Evolutionary conservation across 2,888 invertebrate species (phyloP).

Genomic region (Rhodophaea formosa): DNA sequence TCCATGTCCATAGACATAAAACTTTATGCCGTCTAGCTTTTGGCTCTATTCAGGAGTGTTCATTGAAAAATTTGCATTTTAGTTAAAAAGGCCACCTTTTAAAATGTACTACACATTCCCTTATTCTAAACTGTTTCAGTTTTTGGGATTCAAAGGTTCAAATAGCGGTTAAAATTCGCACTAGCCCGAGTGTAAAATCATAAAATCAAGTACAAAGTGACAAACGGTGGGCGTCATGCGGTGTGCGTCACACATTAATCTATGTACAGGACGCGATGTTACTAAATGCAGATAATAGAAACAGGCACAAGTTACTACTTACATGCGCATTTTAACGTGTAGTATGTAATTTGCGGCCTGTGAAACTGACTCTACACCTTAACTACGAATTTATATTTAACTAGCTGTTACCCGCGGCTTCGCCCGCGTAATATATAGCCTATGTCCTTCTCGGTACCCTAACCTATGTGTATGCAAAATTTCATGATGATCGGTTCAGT

Average conservation of each 20-base stretch:
- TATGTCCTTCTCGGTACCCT: too few species aligned
- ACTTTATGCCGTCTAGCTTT: not conserved
- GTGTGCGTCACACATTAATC: slow-evolving; percentile 25
- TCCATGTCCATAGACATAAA: not conserved
- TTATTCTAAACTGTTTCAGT: not conserved
- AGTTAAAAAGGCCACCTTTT: not conserved
- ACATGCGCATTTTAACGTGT: too few species aligned
- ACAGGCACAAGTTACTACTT: too few species aligned
- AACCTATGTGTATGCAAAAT: too few species aligned
- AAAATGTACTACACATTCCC: not conserved
- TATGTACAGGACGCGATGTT: slow-evolving; percentile 18
- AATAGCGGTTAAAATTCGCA: slow-evolving; percentile 14
- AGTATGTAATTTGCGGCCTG: too few species aligned
- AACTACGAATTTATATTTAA: too few species aligned
- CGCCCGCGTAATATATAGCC: too few species aligned
- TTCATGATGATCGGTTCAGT: too few species aligned
- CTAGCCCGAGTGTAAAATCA: slow-evolving; percentile 26
- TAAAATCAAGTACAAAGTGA: slow-evolving; percentile 28
- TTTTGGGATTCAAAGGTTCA: not conserved
- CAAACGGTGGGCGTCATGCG: slow-evolving; percentile 17
- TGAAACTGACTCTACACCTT: too few species aligned
- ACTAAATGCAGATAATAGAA: not conserved
- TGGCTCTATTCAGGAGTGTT: not conserved
- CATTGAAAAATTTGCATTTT: not conserved
- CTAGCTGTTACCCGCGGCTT: too few species aligned